Base-by-base conservation (phyloP, 2,888 invertebrate species). In the Eilema griseolum region DNA sequence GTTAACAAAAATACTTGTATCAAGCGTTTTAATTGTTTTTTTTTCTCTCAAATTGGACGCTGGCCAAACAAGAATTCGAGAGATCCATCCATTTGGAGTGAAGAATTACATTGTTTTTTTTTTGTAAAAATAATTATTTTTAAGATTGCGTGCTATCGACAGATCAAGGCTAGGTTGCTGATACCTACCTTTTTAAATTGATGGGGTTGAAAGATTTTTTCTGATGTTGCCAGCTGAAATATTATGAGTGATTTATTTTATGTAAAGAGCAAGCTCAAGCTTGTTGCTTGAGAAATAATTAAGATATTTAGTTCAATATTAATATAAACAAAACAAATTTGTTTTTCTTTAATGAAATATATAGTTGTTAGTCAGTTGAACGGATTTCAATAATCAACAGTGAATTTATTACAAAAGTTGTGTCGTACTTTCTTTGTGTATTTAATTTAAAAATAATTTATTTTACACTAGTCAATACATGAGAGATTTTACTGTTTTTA, bases 21-120 rank as follows among this genome's bases (percentile, higher is more conserved):
- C 28, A 57, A 64, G 57, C 57, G 61, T 16, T 73, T 73, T 81
- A 82, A 82, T 82, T 81, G 82, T 79, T 70, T 73, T 68, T 80
- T 41, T 79, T 78, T 52, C 46, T 76, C 66, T 78, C 66, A 80
- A 79, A 78, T 82, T 82, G 81, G 82, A 82, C 46, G 59, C 69
- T 67, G 67, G 81, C 82, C 82, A 82, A 70, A 69, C 68, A 70
- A 59, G 62, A 70, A 62, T 66, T 62, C 59, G 67, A 71, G 71
- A 66, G 61, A 64, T 66, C 69, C 61, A 77, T 72, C 69, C 73
- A 61, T 61, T 63, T 24, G 60, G 41, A 71, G 69, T 74, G 60
- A 77, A 74, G 68, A 77, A 76, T 72, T 31, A 73, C 65, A 76
- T 76, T 71, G 73, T 72, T 73, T 77, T 72, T 67, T 71, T 66